Evolutionary conservation across 1,140 invertebrate species (phyloP), one percentile per base, ranked within the genome.

Genomic region (Octopus bimaculoides): DNA sequence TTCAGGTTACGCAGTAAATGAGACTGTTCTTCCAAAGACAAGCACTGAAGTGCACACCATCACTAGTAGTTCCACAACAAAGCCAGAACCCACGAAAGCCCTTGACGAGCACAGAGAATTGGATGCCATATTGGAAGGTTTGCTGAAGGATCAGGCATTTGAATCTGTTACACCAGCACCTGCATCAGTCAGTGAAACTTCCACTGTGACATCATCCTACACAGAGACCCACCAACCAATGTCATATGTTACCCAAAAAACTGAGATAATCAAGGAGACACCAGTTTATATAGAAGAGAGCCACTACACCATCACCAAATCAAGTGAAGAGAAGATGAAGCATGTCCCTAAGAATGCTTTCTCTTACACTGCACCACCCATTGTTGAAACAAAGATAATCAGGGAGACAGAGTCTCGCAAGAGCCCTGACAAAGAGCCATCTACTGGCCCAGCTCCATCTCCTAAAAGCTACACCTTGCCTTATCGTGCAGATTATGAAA

Each of bases 81-180:
- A 71, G 66, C 6, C 66, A 14, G 26, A 14, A 71, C 66, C 66
- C 52, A 81, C 81, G 69, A 84, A 83, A 71, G 81, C 85, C 9
- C 78, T 85, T 9, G 86, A 89, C n/a, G 88, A 89, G 80, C 88
- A 88, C 55, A 86, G 84, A 52, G 84, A 90, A 78, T 83, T 90
- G 41, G 89, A 90, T 82, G 85, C 88, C 53, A 88, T 90, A 79
- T 79, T 90, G 14, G 88, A 85, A 79, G 88, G 89, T 81, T 82
- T 90, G 71, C 84, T 90, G n/a, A 87, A 85, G 77, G 86, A 89
- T 74, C 85, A 86, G 80, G 84, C 83, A 12, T 85, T 81, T 78
- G 66, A 71, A 14, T 5, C 66, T 8, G 82, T 85, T 17, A 84
- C 78, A 56, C 85, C 86, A 81, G 84, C 83, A 12, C 85, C 80